Evolutionary conservation across 2,797 vertebrate species (phyloP).

Genomic region (Otolemur crassicaudatus): DNA sequence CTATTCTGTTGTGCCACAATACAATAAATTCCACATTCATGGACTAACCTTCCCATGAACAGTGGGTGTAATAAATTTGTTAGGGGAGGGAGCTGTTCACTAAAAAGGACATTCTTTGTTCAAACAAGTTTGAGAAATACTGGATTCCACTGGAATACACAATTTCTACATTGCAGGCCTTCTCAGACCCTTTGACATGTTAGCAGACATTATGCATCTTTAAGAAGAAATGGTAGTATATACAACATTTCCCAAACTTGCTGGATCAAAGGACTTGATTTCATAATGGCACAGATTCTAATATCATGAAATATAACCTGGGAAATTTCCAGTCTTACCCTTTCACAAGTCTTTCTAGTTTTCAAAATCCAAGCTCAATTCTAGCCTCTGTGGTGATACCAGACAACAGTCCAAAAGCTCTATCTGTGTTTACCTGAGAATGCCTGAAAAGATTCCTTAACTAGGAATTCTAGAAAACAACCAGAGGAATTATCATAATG

Average conservation of each 20-base stretch:
- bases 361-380: background rate
- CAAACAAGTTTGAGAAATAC: background rate
- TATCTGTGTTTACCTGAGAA: background rate
- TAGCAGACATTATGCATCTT: background rate
- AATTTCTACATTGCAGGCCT: background rate
- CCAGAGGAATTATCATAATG: background rate
- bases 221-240: background rate
- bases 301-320: background rate
- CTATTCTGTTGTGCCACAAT: background rate
- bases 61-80: background rate
- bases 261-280: background rate
- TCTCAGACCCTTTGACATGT: background rate
- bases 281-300: background rate
- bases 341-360: conserved; percentile 20
- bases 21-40: background rate
- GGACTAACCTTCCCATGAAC: background rate
- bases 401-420: background rate
- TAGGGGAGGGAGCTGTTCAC: background rate
- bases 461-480: background rate
- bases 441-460: background rate
- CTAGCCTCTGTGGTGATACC: background rate
- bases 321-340: background rate
- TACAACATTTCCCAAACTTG: background rate
- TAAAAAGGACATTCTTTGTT: background rate
- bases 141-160: background rate